Conservation (phyloP, 2,797 vertebrate genomes). For the Paramormyrops hopkinsi region DNA sequence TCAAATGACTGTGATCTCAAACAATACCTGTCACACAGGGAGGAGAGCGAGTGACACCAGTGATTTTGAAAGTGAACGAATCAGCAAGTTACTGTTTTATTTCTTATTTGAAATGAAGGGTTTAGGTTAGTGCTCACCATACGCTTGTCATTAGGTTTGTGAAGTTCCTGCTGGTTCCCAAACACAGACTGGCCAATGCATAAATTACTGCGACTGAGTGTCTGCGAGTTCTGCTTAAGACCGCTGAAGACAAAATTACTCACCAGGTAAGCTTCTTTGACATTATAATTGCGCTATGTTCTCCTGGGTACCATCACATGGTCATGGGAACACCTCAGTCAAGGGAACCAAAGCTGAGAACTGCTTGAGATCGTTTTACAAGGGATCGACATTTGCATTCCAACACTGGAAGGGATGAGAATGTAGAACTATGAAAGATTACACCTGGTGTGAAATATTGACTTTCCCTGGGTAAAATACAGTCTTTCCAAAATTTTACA, state of each 20-base stretch:
- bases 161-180: neutral
- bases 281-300: neutral
- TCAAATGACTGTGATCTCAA: slow-evolving; percentile 2
- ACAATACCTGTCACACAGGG: neutral
- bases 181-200: neutral
- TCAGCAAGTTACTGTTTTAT: slow-evolving; percentile 1
- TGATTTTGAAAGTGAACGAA: slow-evolving; percentile 17
- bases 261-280: neutral
- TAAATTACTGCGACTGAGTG: neutral
- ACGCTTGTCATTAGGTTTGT: slow-evolving; percentile 15
- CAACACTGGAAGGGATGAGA: neutral
- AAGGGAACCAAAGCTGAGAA: neutral
- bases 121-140: neutral
- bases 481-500: neutral
- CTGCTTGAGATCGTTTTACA: neutral
- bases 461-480: neutral
- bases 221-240: neutral
- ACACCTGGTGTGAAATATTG: neutral
- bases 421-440: neutral
- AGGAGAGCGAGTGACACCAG: neutral
- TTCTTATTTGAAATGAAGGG: slow-evolving; percentile 8
- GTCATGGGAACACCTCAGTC: neutral
- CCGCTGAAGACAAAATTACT: neutral
- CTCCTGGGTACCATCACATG: neutral
- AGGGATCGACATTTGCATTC: neutral